Conservation (phyloP, 2,888 invertebrate species). For the Hydraecia micacea region DNA sequence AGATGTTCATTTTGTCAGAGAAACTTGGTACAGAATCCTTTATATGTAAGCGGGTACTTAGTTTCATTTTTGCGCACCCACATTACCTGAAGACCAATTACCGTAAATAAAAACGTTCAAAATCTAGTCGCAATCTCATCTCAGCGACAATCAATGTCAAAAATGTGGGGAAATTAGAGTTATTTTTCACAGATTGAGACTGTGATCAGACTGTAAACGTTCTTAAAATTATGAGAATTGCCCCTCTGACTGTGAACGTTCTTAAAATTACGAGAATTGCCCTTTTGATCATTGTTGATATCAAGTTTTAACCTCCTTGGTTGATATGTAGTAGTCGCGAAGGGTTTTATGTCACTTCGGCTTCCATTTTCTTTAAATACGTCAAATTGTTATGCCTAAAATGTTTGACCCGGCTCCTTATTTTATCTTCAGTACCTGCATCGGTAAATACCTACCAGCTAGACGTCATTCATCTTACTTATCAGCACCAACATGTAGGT, state of each 20-base stretch:
- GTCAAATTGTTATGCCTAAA: too few relatives aligned
- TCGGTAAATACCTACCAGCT: neutral
- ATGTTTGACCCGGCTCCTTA: neutral
- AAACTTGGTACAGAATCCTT: neutral
- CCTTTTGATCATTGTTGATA: neutral
- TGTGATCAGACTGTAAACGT: neutral
- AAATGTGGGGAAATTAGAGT: too few relatives aligned
- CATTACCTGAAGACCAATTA: neutral
- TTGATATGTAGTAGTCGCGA: neutral
- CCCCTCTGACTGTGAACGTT: neutral
- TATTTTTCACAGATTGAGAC: neutral
- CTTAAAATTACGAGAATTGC: neutral
- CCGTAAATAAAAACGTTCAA: neutral
- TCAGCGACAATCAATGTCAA: neutral
- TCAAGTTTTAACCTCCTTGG: too few relatives aligned
- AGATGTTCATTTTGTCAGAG: neutral
- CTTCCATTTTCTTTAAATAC: neutral
- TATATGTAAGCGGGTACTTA: neutral
- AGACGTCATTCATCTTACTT: neutral
- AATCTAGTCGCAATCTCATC: neutral
- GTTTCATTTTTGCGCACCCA: neutral
- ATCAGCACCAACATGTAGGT: neutral
- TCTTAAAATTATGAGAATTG: too few relatives aligned
- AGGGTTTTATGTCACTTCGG: too few relatives aligned
- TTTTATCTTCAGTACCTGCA: neutral